Base-by-base conservation (phyloP, 2,888 invertebrate genomes). In the Tridacna crocea region DNA sequence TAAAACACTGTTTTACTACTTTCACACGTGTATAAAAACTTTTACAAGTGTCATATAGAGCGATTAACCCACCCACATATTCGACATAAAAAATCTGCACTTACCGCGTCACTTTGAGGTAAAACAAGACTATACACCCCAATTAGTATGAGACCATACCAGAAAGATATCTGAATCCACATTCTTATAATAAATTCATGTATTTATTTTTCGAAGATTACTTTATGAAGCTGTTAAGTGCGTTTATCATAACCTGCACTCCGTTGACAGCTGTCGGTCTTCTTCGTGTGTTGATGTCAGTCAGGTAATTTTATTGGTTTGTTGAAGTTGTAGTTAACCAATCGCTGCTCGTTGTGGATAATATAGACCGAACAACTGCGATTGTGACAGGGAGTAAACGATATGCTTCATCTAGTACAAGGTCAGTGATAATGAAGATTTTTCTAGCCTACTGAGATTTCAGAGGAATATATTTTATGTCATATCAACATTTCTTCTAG, bases 101-200 rank as follows among this genome's bases (percentile, higher is more conserved):
- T 63, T 76, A 83, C 83, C 68, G 80, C 80, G 61, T 72, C 78
- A 22, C 65, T 72, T 13, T 48, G 22, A 0, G 78, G 83, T 55
- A 83, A 55, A 11, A 78, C 80, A n/a, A 75, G 75, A 75, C 80
- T 75, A 36, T 72, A 80, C 0, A 80, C 80, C 73, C 83, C 83
- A 58, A 83, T 70, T 4, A 78, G 17, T 12, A 83, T 75, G 61
- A 80, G 36, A 19, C 51, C 68, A 60, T 66, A 80, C 61, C 72
- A 63, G 72, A 73, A 74, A 22, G 75, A 80, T 27, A 83, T 63
- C 61, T 78, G 77, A 13, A 78, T 73, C 83, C 80, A 83, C 83
- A 83, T 83, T 63, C 46, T 80, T 58, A n/a, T 22, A 2, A 36
- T 36, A 36, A 36, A 36, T 36, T 36, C 8, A 36, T 8, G 36